Percentiles rank a stretch among this genome's conserved stretches.
Conservation (phyloP, 2,888 invertebrate species). For the Pecten maximus region DNA sequence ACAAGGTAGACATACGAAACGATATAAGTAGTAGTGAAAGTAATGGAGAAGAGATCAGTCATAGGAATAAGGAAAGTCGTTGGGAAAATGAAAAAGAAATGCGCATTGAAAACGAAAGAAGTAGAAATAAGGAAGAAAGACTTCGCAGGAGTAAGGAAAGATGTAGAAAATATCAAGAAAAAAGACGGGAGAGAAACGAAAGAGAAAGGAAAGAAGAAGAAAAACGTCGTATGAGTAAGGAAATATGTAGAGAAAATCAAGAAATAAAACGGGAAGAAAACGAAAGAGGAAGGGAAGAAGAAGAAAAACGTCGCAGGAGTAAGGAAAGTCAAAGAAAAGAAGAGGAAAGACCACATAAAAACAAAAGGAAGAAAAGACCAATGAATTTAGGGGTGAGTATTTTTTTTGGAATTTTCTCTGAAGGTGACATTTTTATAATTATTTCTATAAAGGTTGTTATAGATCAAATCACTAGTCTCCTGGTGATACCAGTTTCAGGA, state of each 20-base stretch:
- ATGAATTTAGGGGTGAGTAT: no score
- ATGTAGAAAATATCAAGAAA: not conserved
- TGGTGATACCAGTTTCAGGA: no score
- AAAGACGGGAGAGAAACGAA: not conserved
- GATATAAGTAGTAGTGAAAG: no score
- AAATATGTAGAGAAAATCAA: not conserved
- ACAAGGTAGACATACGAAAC: no score
- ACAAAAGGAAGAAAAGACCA: not conserved
- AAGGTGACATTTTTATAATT: no score
- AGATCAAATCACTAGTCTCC: no score
- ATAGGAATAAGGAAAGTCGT: not conserved
- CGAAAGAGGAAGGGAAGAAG: not conserved
- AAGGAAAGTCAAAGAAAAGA: not conserved
- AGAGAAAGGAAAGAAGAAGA: not conserved
- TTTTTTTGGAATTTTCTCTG: no score
- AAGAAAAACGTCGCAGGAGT: not conserved
- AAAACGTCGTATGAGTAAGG: not conserved
- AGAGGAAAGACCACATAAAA: not conserved
- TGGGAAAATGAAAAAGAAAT: not conserved
- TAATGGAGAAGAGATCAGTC: not conserved
- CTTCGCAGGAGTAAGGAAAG: not conserved
- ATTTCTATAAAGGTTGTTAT: no score
- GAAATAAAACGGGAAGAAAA: not conserved
- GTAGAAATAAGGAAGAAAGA: not conserved
- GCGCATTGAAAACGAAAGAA: not conserved